Evolutionary conservation across 2,797 vertebrate genomes (phyloP), one percentile per base, ranked within the genome.

Genomic region (Clarias fuscus): DNA sequence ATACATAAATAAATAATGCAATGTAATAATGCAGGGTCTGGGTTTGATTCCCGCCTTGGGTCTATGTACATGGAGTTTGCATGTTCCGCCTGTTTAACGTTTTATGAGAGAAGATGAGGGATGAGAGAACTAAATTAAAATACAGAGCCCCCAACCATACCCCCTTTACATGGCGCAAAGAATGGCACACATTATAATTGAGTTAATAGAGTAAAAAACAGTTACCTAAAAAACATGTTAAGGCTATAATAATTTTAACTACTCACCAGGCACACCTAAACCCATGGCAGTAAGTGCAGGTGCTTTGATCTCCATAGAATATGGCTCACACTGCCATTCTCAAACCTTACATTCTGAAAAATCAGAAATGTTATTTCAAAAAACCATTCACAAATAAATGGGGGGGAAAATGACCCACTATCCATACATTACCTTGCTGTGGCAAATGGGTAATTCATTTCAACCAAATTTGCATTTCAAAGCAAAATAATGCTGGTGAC

Each of bases 221-320:
- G 14, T 56, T 76, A 76, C 48, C 14, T 7, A 75, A 53, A 2
- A 76, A 13, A 53, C 24, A 75, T 72, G 24, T 75, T 53, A 11
- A 53, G 13, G 11, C 10, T n/a, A 53, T 72, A 3, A 3, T 24
- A 13, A 72, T 72, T 24, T 72, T 72, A 43, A 30, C 40, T 48
- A 76, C 93, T 94, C 90, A 97, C 97, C 96, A 92, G 96, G 95
- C 89, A 95, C 92, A 86, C 92, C 96, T 92, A 96, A 94, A 93
- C 95, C 96, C 93, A 96, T 96, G 89, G 95, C 95, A 91, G 93
- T 95, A 90, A 96, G 96, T 93, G 96, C 93, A 87, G 96, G 96
- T 89, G 95, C 94, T 95, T 96, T 97, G 93, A 96, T 95, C 95
- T 97, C 96, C 96, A 97, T 97, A 93, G 87, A 91, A 89, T 88